Base-by-base conservation (phyloP, 2,797 vertebrate species). In the Clarias fuscus region DNA sequence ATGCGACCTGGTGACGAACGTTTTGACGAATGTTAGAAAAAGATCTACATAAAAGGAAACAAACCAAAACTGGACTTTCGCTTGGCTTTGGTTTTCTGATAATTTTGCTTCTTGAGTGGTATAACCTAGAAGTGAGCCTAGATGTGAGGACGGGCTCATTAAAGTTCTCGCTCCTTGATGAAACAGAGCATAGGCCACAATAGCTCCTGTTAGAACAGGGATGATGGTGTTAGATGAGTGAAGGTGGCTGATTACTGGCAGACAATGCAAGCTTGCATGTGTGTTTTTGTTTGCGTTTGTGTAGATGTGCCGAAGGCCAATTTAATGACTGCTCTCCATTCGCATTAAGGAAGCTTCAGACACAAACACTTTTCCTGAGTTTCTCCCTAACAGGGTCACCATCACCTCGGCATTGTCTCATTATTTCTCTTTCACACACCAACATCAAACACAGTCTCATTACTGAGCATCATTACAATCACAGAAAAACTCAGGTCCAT, bases 161-260 rank as follows among this genome's bases (percentile, higher is more conserved):
- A 87, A 87, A 90, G 91, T 93, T 90, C 86, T 86, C 86, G 93
- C 91, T 92, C 93, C 93, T 85, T 83, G 82, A 88, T 91, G 88
- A 87, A 86, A 83, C 90, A 89, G 14, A 93, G 82, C 68, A 17
- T 37, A 61, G 61, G 56, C 22, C 56, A 84, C 82, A 73, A 84
- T 84, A 73, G 20, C 24, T 73, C 43, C 22, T 62, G 22, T 84
- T 71, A 43, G 22, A 84, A 15, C 13, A 91, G 90, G 91, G 92
- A 40, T 17, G 77, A 43, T 17, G 91, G 92, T 91, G 93, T 90
- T 43, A 82, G 77, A 76, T 67, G 84, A 72, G 89, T 89, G 86
- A 92, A 94, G 95, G 92, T 93, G 93, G 92, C 93, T 94, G 91
- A 92, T 94, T 93, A 92, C 89, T 92, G 92, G 93, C 92, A 94